A percentile compares a stretch with the other conserved stretches of the same genome.
Evolutionary conservation across 1,140 invertebrate genomes (phyloP).

Genomic region (Drosophila lini): DNA sequence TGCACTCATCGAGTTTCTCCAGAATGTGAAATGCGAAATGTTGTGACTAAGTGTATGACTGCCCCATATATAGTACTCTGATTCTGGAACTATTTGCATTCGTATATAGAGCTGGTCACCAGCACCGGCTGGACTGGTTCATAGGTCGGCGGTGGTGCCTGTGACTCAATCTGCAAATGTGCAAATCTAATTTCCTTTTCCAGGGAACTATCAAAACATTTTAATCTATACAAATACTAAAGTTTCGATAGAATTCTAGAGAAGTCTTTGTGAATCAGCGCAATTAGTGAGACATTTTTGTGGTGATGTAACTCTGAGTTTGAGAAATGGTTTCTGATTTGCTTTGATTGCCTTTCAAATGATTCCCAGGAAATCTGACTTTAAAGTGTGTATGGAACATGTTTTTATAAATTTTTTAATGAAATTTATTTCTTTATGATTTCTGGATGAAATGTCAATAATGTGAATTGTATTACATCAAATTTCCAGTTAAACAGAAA

Average conservation of each 20-base stretch:
- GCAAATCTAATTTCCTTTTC: constrained; percentile 31
- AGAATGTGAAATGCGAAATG: constrained; percentile 16
- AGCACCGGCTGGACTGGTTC: constrained; percentile 9
- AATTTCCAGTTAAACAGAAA: too few species aligned
- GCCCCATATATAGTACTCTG: neutral
- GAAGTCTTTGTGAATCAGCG: constrained; percentile 15
- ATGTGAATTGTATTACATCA: too few species aligned
- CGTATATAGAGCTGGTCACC: constrained; percentile 1
- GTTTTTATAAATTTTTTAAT: neutral
- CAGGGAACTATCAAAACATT: constrained; percentile 28
- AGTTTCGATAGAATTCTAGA: constrained; percentile 7
- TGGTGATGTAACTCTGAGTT: constrained; percentile 4
- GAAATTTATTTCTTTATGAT: neutral
- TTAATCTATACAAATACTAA: constrained; percentile 23
- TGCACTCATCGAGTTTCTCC: constrained; percentile 35
- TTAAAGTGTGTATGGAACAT: too few species aligned
- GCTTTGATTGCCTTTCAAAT: neutral
- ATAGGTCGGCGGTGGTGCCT: constrained; percentile 30
- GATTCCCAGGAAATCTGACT: neutral
- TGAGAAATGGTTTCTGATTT: neutral
- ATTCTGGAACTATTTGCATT: constrained; percentile 13
- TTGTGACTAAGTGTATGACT: constrained; percentile 26
- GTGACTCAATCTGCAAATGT: constrained; percentile 40
- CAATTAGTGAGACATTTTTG: constrained; percentile 11
- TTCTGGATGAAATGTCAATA: neutral